These are phyloP conservation scores for Bombylius discolor DNA, from an alignment of 2,888 invertebrate genomes.

Conservation along the genomic window DNA sequence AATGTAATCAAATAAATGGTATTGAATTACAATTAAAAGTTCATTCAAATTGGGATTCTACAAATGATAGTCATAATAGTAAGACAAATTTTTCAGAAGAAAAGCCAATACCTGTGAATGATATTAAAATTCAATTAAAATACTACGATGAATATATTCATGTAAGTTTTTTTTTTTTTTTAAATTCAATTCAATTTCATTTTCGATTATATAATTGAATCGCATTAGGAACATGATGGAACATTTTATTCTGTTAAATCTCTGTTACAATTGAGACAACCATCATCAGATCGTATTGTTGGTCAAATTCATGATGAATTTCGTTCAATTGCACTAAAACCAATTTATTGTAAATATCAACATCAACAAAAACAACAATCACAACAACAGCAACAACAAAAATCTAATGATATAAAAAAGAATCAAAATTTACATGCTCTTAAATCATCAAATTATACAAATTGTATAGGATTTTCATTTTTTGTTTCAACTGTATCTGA, in stretches of 20 bases:
- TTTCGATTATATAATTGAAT: too few species aligned
- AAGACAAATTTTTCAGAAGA: slow-evolving; percentile 9
- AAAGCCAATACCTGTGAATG: slow-evolving; percentile 11
- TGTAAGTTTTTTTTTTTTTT: slow-evolving; percentile 1
- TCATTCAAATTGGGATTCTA: slow-evolving; percentile 8
- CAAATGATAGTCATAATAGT: neutral
- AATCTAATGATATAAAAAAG: slow-evolving; percentile 10
- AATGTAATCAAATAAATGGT: slow-evolving; percentile 10
- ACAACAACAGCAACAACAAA: neutral
- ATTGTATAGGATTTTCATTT: slow-evolving; percentile 47
- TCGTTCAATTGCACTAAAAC: slow-evolving; percentile 32
- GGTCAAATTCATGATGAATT: slow-evolving; percentile 24
- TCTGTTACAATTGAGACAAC: slow-evolving; percentile 5
- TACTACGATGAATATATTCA: slow-evolving; percentile 1
- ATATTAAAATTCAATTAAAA: slow-evolving; percentile 7
- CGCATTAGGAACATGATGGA: slow-evolving; percentile 7
- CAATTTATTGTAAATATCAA: slow-evolving; percentile 28
- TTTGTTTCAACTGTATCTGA: slow-evolving; percentile 52
- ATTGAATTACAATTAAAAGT: slow-evolving; percentile 3
- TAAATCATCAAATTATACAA: slow-evolving; percentile 42
- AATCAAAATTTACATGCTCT: slow-evolving; percentile 20
- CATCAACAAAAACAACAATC: too few species aligned
- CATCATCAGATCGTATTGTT: neutral
- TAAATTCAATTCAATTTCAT: neutral
- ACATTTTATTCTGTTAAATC: slow-evolving; percentile 7